phyloP scores from a whole-genome alignment of 2,113 vertebrate species.

The Python bivittatus region DNA sequence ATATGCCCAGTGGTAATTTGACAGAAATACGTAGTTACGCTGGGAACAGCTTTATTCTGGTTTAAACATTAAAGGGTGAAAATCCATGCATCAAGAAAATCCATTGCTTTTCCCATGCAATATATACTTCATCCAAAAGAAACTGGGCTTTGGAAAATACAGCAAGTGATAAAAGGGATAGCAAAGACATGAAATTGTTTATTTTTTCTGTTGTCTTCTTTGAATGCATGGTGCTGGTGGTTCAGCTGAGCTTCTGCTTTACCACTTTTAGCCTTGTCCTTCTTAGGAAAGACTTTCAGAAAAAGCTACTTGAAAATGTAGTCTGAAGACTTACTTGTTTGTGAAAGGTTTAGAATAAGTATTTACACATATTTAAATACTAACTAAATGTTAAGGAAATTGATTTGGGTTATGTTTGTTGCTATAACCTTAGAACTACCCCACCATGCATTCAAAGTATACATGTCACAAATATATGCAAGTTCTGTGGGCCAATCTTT shows the following conservation, averaged over 20 bases:
- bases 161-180: neutral
- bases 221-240: neutral
- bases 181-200: neutral
- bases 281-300: neutral
- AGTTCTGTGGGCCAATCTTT: too few species aligned
- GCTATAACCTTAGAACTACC: too few species aligned
- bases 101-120: neutral
- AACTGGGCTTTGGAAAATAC: neutral
- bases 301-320: too few species aligned
- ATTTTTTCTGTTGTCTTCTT: neutral
- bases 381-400: too few species aligned
- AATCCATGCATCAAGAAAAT: neutral
- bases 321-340: neutral
- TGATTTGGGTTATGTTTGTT: too few species aligned
- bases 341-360: neutral
- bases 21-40: neutral
- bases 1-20: neutral
- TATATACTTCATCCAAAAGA: neutral
- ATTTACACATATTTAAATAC: neutral
- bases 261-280: neutral
- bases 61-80: neutral
- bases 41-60: neutral
- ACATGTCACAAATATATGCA: too few species aligned
- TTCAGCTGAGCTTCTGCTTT: neutral
- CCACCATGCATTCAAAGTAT: too few species aligned